phyloP scores from a whole-genome alignment of 2,113 vertebrate species.

The Cyanoramphus novaezelandiae region DNA sequence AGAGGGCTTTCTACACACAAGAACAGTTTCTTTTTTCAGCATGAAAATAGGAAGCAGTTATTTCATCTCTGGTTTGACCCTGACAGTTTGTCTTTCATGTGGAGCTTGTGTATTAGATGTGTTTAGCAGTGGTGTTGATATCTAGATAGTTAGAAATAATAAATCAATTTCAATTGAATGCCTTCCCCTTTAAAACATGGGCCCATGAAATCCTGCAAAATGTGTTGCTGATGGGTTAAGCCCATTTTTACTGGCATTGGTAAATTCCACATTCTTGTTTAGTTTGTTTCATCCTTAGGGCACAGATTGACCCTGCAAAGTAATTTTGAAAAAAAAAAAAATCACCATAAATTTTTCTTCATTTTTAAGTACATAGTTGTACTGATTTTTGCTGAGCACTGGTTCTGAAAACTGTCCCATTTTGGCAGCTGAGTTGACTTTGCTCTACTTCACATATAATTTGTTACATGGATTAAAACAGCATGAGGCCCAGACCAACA shows the following conservation, averaged over 20 bases:
- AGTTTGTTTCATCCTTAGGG: not conserved
- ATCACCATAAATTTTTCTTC: not conserved
- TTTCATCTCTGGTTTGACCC: not conserved
- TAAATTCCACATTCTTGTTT: not conserved
- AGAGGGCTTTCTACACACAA: not conserved
- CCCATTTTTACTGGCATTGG: not conserved
- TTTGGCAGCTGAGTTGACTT: not conserved
- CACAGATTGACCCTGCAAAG: not conserved
- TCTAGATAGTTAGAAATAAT: not conserved
- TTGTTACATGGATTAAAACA: slow-evolving; percentile 35
- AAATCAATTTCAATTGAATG: not conserved
- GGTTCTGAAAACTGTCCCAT: not conserved
- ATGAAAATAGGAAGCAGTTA: not conserved
- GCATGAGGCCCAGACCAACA: not conserved
- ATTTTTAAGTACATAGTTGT: not conserved
- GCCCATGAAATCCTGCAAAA: not conserved
- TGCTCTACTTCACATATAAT: not conserved
- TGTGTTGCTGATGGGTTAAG: not conserved
- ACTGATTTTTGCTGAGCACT: not conserved
- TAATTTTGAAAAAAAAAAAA: not conserved
- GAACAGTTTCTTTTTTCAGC: not conserved
- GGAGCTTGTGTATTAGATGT: not conserved
- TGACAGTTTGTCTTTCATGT: not conserved
- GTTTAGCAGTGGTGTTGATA: not conserved
- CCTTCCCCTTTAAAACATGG: not conserved